phyloP scores from a whole-genome alignment of 1,140 invertebrate genomes.

The Protaetia brevitarsis region DNA sequence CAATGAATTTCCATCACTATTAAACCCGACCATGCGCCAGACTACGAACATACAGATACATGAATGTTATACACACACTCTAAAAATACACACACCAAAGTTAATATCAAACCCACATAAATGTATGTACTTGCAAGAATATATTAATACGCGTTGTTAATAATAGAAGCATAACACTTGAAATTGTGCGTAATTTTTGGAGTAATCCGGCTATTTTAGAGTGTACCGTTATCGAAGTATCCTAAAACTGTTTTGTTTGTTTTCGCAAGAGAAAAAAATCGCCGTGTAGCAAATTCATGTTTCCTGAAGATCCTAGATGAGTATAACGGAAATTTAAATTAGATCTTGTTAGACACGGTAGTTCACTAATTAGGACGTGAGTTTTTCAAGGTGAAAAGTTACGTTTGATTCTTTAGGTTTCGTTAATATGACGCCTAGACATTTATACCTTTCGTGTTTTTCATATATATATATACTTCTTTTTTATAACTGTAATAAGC shows the following conservation, averaged over 20 bases:
- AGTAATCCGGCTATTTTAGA: not conserved
- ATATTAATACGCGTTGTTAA: not conserved
- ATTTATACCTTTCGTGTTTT: too few species aligned
- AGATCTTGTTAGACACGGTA: too few species aligned
- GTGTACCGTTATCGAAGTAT: too few species aligned
- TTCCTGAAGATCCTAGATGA: not conserved
- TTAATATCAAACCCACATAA: constrained; percentile 9
- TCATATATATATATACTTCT: too few species aligned
- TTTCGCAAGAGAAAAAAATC: not conserved
- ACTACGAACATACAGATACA: not conserved
- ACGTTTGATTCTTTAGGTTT: too few species aligned
- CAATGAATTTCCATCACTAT: constrained; percentile 12
- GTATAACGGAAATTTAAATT: too few species aligned
- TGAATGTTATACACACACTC: not conserved
- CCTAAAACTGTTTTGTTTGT: not conserved
- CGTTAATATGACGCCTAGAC: too few species aligned
- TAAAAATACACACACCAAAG: constrained; percentile 1
- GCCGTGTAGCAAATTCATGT: not conserved
- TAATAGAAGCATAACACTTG: constrained; percentile 1
- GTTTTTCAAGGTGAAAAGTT: too few species aligned
- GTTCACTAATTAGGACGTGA: too few species aligned
- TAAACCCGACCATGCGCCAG: constrained; percentile 2
- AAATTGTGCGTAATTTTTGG: not conserved
- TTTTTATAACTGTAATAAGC: too few species aligned
- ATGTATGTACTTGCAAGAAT: not conserved